phyloP scores from a whole-genome alignment of 64 coral and sea anemone genomes.

The Montipora sp. region DNA sequence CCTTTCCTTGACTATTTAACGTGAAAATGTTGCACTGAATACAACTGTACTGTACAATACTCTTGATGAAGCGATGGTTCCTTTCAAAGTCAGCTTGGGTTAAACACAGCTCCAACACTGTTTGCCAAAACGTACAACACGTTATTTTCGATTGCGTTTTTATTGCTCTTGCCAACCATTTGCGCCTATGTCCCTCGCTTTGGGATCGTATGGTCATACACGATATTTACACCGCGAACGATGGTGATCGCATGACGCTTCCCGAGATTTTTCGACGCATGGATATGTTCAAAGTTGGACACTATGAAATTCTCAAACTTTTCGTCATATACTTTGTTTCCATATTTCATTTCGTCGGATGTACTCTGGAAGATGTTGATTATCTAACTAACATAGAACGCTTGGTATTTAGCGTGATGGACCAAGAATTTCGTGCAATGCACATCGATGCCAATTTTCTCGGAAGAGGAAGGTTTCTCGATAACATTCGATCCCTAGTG shows the following conservation, averaged over 20 bases:
- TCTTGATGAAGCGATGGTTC: constrained; percentile 67
- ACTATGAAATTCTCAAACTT: background rate
- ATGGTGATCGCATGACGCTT: background rate
- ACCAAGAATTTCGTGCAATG: background rate
- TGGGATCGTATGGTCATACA: background rate
- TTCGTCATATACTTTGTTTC: background rate
- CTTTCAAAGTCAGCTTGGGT: constrained; percentile 52
- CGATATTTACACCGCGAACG: background rate
- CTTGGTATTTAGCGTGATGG: background rate
- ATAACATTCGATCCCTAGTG: background rate
- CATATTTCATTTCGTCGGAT: background rate
- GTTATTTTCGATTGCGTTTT: background rate
- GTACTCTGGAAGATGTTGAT: background rate
- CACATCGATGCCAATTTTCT: background rate
- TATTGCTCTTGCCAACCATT: background rate
- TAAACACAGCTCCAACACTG: background rate
- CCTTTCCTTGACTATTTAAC: too few relatives aligned
- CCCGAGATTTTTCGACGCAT: background rate
- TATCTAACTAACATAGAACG: background rate
- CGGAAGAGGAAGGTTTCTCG: background rate
- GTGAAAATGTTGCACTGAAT: too few relatives aligned
- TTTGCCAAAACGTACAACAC: background rate
- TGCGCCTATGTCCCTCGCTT: background rate
- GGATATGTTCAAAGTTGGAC: background rate
- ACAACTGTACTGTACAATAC: too few relatives aligned